Evolutionary conservation across 1,140 invertebrate species (phyloP).

Genomic region (Spodoptera litura): DNA sequence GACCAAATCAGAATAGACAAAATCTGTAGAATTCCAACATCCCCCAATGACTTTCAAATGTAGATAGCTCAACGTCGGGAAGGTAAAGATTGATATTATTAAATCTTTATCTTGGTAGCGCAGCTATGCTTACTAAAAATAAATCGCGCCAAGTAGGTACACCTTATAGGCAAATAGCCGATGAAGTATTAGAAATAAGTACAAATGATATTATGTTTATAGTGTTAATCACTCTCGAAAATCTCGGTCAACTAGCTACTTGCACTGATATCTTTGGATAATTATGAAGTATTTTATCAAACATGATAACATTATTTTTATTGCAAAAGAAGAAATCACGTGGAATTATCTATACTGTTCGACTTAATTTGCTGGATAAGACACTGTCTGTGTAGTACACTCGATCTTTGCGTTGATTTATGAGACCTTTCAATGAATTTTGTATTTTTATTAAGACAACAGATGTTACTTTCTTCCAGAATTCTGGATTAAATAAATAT

Average conservation of each 20-base stretch:
- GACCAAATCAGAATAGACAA: no score
- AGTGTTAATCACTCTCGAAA: conserved; percentile 24
- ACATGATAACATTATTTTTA: conserved; percentile 37
- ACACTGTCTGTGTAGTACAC: neutral
- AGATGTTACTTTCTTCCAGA: no score
- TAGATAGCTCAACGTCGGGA: no score
- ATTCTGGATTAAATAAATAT: no score
- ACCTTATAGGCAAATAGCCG: no score
- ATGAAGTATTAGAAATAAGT: neutral
- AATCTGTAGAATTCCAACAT: no score
- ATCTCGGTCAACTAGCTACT: conserved; percentile 53
- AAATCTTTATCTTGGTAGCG: no score
- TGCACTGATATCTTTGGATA: conserved; percentile 31
- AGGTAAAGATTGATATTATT: no score
- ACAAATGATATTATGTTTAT: neutral
- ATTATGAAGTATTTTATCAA: conserved; percentile 40
- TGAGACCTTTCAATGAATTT: neutral
- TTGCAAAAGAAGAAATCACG: conserved; percentile 42
- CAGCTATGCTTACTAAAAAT: no score
- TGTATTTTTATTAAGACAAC: no score
- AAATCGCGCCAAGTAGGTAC: no score
- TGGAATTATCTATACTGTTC: conserved; percentile 26
- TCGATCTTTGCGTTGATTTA: neutral
- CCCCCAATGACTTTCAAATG: no score
- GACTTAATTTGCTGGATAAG: conserved; percentile 2